Conservation (phyloP, 2,113 vertebrate genomes). For the Pyxicephalus adspersus region DNA sequence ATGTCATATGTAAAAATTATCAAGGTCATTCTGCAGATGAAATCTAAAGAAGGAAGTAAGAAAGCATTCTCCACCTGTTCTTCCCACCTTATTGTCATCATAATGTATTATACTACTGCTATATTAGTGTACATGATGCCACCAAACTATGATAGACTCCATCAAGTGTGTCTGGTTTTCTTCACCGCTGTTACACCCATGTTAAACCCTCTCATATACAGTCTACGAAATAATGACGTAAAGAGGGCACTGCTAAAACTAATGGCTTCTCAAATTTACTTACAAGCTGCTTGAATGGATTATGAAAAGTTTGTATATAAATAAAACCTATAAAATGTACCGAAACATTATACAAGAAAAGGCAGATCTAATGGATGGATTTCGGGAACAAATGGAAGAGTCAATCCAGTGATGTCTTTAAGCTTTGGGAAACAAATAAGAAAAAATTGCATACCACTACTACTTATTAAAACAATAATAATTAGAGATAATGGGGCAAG, state of each 20-base stretch:
- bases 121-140: constrained; percentile 58
- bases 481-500: too few relatives aligned
- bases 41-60: neutral
- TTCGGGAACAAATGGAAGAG: too few relatives aligned
- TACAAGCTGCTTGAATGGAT: too few relatives aligned
- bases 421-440: too few relatives aligned
- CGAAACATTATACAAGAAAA: too few relatives aligned
- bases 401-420: too few relatives aligned
- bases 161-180: constrained; percentile 53
- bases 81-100: neutral
- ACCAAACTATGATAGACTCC: neutral
- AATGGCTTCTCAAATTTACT: neutral
- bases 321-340: too few relatives aligned
- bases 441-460: too few relatives aligned
- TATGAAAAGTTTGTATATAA: too few relatives aligned
- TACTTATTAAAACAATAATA: too few relatives aligned
- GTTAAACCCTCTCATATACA: constrained; percentile 22
- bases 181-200: constrained; percentile 61
- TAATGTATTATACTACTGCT: constrained; percentile 58
- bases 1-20: neutral
- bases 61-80: neutral
- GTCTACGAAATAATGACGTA: constrained; percentile 34
- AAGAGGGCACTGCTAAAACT: constrained; percentile 1
- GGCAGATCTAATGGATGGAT: too few relatives aligned
- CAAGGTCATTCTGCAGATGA: neutral